Evolutionary conservation across 2,888 invertebrate genomes (phyloP).

Genomic region (Deroplatys truncata): DNA sequence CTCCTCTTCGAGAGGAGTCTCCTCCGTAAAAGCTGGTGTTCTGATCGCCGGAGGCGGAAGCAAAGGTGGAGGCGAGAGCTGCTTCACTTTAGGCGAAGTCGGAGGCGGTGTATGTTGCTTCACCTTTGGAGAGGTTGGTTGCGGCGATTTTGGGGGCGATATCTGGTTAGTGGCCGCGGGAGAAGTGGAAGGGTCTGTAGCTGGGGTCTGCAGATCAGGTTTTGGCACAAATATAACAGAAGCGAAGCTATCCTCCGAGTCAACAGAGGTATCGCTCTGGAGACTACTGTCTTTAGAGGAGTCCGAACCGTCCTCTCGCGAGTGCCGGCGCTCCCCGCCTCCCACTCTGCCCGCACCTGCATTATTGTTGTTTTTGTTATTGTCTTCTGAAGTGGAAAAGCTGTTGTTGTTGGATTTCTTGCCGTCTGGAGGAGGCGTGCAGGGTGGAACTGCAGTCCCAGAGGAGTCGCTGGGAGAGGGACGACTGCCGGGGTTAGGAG

Average conservation of each 20-base stretch:
- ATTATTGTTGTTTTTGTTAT: slow-evolving; percentile 17
- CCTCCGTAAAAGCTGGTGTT: slow-evolving; percentile 45
- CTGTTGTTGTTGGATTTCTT: slow-evolving; percentile 16
- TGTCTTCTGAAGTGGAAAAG: slow-evolving; percentile 11
- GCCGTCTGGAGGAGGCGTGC: slow-evolving; percentile 25
- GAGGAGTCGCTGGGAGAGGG: slow-evolving; percentile 24
- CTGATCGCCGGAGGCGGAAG: neutral
- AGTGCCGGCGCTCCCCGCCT: slow-evolving; percentile 65
- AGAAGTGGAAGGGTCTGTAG: slow-evolving; percentile 38
- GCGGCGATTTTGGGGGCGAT: slow-evolving; percentile 37
- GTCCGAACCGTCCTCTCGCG: slow-evolving; percentile 78
- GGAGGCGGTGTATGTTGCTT: neutral
- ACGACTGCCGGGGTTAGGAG: slow-evolving; percentile 25
- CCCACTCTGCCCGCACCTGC: neutral
- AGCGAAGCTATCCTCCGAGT: slow-evolving; percentile 90
- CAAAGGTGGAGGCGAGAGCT: slow-evolving; percentile 1
- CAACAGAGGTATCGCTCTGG: slow-evolving; percentile 90
- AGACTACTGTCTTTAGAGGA: slow-evolving; percentile 60
- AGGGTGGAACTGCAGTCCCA: slow-evolving; percentile 20
- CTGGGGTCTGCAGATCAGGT: slow-evolving; percentile 50
- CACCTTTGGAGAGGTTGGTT: slow-evolving; percentile 34
- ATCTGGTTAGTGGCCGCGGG: slow-evolving; percentile 52
- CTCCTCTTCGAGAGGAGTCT: slow-evolving; percentile 48
- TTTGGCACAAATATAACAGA: slow-evolving; percentile 89
- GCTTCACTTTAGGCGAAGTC: neutral